phyloP scores from a whole-genome alignment of 2,113 vertebrate species.

The Cisticola juncidis region DNA sequence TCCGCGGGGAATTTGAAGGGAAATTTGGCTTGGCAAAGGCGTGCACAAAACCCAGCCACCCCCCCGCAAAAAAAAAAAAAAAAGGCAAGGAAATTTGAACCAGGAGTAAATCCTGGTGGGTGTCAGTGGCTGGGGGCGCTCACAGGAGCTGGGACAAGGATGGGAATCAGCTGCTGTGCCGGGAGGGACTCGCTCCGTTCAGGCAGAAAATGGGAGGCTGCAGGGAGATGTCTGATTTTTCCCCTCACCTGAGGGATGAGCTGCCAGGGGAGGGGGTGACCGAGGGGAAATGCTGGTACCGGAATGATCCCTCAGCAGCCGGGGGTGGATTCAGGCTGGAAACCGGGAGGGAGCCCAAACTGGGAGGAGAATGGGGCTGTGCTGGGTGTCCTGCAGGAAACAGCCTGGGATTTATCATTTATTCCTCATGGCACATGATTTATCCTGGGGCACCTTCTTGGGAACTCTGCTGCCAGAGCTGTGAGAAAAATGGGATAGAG shows the following conservation, averaged over 20 bases:
- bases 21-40: background rate
- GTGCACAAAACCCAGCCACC: fast-evolving
- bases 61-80: background rate
- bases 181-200: background rate
- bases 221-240: background rate
- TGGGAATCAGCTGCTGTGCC: background rate
- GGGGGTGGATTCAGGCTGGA: background rate
- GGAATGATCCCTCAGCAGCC: background rate
- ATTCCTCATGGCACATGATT: fast-evolving
- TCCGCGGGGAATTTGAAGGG: background rate
- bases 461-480: background rate
- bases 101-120: background rate
- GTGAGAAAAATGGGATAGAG: background rate
- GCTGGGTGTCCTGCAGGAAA: background rate
- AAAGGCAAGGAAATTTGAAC: background rate
- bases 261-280: background rate
- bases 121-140: background rate
- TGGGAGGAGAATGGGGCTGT: background rate
- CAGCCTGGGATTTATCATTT: background rate
- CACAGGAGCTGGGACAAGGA: background rate
- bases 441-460: background rate
- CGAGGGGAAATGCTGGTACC: background rate
- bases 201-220: background rate
- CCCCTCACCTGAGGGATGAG: background rate
- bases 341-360: background rate